Conservation (phyloP, 2,797 vertebrate genomes). For the Eleutherodactylus coqui region DNA sequence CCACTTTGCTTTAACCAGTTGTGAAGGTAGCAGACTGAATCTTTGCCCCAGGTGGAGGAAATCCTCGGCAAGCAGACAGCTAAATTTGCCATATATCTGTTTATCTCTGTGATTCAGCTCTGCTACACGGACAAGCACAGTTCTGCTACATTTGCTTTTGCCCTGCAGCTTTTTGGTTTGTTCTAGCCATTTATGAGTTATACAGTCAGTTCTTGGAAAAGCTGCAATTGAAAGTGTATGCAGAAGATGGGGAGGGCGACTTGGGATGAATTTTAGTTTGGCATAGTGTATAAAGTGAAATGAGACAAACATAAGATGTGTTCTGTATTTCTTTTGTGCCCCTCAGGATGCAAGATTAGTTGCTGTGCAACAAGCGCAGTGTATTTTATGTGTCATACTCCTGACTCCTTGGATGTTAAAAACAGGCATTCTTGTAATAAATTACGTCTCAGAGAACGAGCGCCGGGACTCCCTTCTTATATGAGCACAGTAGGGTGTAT, state of each 20-base stretch:
- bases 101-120: neutral
- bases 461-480: conserved; percentile 44
- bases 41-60: neutral
- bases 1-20: neutral
- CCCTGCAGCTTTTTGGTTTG: conserved; percentile 7
- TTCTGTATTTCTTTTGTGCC: conserved; percentile 44
- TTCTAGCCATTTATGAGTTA: conserved; percentile 10
- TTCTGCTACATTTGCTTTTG: neutral
- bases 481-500: no score
- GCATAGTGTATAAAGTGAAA: conserved; percentile 28
- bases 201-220: conserved; percentile 28
- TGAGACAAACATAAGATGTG: conserved; percentile 37
- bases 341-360: conserved; percentile 50
- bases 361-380: conserved; percentile 39
- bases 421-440: conserved; percentile 45
- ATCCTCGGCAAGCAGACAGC: neutral
- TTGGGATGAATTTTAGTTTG: conserved; percentile 53
- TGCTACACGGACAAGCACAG: neutral
- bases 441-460: conserved; percentile 38
- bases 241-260: conserved; percentile 47
- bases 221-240: conserved; percentile 12
- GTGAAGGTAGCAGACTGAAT: neutral
- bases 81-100: neutral
- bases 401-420: conserved; percentile 28
- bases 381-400: conserved; percentile 23